phyloP scores from a whole-genome alignment of 2,888 invertebrate genomes.

The Polylopha cassiicola region DNA sequence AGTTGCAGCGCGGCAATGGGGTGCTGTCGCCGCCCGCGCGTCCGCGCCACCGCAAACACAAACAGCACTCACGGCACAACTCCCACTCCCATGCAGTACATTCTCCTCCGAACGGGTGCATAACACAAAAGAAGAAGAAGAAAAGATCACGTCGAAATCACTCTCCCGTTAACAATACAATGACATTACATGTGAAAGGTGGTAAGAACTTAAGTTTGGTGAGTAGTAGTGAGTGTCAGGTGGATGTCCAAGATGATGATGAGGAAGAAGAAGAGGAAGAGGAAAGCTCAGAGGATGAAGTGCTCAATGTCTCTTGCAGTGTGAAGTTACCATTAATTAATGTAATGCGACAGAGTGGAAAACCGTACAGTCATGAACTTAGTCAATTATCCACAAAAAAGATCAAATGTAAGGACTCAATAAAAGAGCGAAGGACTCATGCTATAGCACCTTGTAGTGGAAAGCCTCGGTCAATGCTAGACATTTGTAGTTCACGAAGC shows the following conservation, averaged over 20 bases:
- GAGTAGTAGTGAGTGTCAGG: slow-evolving; percentile 70
- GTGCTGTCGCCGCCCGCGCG: slow-evolving; percentile 49
- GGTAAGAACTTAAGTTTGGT: slow-evolving; percentile 74
- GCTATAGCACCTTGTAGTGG: slow-evolving; percentile 67
- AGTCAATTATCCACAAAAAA: slow-evolving; percentile 76
- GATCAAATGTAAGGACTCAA: slow-evolving; percentile 56
- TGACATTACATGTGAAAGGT: slow-evolving; percentile 64
- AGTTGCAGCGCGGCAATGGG: slow-evolving; percentile 58
- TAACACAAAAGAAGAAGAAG: slow-evolving; percentile 60
- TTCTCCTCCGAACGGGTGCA: slow-evolving; percentile 53
- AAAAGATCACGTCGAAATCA: slow-evolving; percentile 60
- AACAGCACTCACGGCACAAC: slow-evolving; percentile 59
- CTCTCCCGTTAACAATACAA: slow-evolving; percentile 51
- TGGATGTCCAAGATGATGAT: slow-evolving; percentile 47
- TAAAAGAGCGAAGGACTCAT: slow-evolving; percentile 59
- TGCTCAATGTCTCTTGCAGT: slow-evolving; percentile 65
- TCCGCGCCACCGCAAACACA: slow-evolving; percentile 63
- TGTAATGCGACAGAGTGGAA: slow-evolving; percentile 65
- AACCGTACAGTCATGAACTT: slow-evolving; percentile 76
- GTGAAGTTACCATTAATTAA: slow-evolving; percentile 68
- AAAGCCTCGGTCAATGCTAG: slow-evolving; percentile 72
- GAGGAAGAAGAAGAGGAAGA: slow-evolving; percentile 36
- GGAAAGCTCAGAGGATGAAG: slow-evolving; percentile 63
- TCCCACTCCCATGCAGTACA: slow-evolving; percentile 32
- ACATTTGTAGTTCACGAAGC: slow-evolving; percentile 66